Evolutionary conservation across 2,797 vertebrate species (phyloP), one percentile per base, ranked within the genome.

Genomic region (Melopsittacus undulatus): DNA sequence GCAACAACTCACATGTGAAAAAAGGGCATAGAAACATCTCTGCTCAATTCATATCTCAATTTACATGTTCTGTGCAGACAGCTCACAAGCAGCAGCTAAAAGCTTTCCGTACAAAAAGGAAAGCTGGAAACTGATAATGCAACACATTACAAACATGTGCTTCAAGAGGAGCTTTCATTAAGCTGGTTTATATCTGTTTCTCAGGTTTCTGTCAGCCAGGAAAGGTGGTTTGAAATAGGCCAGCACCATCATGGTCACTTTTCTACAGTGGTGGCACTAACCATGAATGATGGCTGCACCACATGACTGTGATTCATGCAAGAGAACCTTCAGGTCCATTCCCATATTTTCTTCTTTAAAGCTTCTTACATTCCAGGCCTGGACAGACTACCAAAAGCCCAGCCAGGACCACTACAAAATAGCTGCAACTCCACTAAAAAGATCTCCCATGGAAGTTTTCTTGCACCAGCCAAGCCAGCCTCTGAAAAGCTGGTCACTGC

Each of bases 41-140:
- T 2, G 7, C 49, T 84, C 27, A 67, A 29, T 49, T 90, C 64
- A 22, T 38, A 68, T 61, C n/a, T 66, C 42, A 7, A 7, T 63
- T 63, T 20, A 32, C 0, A 1, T 0, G 0, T 64, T 90, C 40
- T 64, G 67, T 2, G 1, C 0, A 0, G 24, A 79, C 34, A 2
- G 4, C 48, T 82, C 51, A 52, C 1, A 4, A 0, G 3, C 51
- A 27, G 42, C 40, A 13, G 27, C 52, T 85, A 62, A 83, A 80
- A 76, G 36, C 26, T 56, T 88, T 72, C n/a, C 52, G 2, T 2
- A 3, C 12, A 83, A 18, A 86, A 64, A 72, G 15, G 27, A 27
- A 83, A 77, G 59, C 20, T 3, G 89, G n/a, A 77, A 87, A 68
- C 34, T 5, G 1, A 43, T 36, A 84, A 64, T 34, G 13, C 40